Evolutionary conservation across 2,888 invertebrate species (phyloP), one percentile per base, ranked within the genome.

Genomic region (Marasmarcha lunaedactyla): DNA sequence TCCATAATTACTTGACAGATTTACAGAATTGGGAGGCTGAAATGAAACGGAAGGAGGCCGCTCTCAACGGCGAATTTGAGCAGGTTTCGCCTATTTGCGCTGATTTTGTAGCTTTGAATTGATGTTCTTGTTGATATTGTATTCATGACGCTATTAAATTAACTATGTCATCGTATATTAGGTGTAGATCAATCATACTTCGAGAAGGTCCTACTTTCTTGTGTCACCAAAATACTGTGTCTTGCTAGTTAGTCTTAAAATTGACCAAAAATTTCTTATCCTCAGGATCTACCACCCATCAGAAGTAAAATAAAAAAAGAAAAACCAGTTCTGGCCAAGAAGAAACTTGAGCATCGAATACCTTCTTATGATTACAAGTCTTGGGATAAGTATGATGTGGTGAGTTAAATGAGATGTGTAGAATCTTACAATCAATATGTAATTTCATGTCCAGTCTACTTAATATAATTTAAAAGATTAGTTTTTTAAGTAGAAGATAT

Each of bases 351-450:
- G 25, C 83, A 85, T 48, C 74, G 86, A 49, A 89, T 90, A 27
- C 69, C 78, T 41, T 71, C 87, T 0, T 85, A 76, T 39, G 91
- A 93, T 69, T 93, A 92, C 68, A 52, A 77, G 25, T 83, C 89
- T 36, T 93, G 93, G 93, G 91, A 92, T 26, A 89, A 89, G 55
- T 93, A 90, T 85, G 91, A 93, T 86, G 90, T 86, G 57, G 91
- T 91, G 70, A 76, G 85, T 68, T 13, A 11, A n/a, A n/a, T n/a
- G n/a, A n/a, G n/a, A n/a, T n/a, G n/a, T n/a, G n/a, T 25, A 25
- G 5, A 25, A 10, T n/a, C n/a, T n/a, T 9, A 14, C 14, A 12
- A n/a, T 40, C 14, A 7, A 4, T 11, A 27, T 35, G 2, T 15
- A 14, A 30, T 20, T 14, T 33, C 13, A 34, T 9, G 13, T 30